Percentiles rank a stretch among this genome's conserved stretches.
Conservation (phyloP, 1,140 invertebrate species). For the Macrobrachium rosenbergii region DNA sequence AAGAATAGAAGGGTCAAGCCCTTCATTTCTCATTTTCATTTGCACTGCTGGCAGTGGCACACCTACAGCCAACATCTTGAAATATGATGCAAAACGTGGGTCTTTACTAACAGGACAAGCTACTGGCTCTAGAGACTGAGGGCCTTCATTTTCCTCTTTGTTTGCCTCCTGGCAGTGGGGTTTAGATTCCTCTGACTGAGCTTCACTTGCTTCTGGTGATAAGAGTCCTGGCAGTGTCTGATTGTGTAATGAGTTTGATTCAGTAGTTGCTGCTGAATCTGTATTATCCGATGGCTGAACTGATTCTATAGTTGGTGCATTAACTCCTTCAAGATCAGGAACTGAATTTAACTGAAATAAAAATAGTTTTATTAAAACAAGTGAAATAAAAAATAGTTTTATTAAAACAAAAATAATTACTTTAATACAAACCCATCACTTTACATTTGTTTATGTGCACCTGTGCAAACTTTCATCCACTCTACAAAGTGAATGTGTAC, state of each 20-base stretch:
- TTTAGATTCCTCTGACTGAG: slow-evolving; percentile 3
- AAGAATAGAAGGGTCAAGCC: slow-evolving; percentile 82
- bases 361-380: background rate
- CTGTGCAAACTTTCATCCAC: too few species aligned
- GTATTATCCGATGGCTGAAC: slow-evolving; percentile 4
- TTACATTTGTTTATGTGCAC: too few species aligned
- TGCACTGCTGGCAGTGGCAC: slow-evolving; percentile 84
- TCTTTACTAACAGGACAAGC: slow-evolving; percentile 36
- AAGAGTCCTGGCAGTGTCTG: slow-evolving; percentile 24
- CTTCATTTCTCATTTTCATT: slow-evolving; percentile 86
- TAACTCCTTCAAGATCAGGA: slow-evolving; percentile 72
- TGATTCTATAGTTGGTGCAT: slow-evolving; percentile 2
- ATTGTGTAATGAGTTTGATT: background rate
- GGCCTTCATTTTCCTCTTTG: slow-evolving; percentile 36
- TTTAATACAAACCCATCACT: too few species aligned
- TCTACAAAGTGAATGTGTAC: too few species aligned
- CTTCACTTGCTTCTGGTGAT: slow-evolving; percentile 27
- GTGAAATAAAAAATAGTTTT: background rate
- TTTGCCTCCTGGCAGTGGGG: slow-evolving; percentile 36
- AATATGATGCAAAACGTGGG: slow-evolving; percentile 80
- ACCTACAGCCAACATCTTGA: slow-evolving; percentile 90
- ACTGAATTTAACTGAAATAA: slow-evolving; percentile 79
- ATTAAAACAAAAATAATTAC: background rate
- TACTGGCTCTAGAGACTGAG: background rate
- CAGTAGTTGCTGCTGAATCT: slow-evolving; percentile 29